These are phyloP conservation scores for Platygyra sinensis DNA, from an alignment of 64 coral and sea anemone species.

Conservation along the genomic window DNA sequence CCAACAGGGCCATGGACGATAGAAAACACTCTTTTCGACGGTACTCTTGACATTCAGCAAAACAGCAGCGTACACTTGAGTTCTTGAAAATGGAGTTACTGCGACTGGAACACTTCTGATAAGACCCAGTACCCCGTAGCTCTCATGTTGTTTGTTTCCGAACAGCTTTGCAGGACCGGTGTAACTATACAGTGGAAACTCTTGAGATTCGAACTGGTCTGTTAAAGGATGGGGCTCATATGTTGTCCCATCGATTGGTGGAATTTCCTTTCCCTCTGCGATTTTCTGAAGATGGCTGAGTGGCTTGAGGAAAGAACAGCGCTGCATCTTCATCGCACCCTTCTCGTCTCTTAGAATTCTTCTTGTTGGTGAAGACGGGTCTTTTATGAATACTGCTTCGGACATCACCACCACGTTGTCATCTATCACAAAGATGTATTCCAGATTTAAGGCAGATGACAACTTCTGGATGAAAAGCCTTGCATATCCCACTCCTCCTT, in stretches of 20 bases:
- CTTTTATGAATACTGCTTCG: not conserved
- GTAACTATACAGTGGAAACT: constrained; percentile 51
- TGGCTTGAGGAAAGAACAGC: constrained; percentile 16
- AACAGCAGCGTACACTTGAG: not conserved
- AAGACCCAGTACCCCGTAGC: constrained; percentile 51
- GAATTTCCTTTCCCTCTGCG: not conserved
- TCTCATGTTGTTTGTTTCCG: not conserved
- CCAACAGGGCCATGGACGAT: constrained; percentile 52
- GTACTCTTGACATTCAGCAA: constrained; percentile 17
- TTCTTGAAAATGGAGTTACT: constrained; percentile 23
- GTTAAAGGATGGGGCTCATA: not conserved
- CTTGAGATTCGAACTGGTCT: not conserved
- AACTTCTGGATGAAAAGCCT: constrained; percentile 64
- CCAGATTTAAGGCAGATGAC: constrained; percentile 24
- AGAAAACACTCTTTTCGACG: not conserved
- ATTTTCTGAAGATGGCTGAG: constrained; percentile 18
- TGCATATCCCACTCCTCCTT: constrained; percentile 60
- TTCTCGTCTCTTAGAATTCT: constrained; percentile 3
- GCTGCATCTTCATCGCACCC: constrained; percentile 4
- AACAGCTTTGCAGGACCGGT: constrained; percentile 46
- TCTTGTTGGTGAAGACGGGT: not conserved
- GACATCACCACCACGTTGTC: not conserved
- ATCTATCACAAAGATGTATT: constrained; percentile 59
- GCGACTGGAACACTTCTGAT: constrained; percentile 26
- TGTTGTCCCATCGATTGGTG: not conserved